Evolutionary conservation across 2,888 invertebrate genomes (phyloP).

Genomic region (Drosophila atroscutellata): DNA sequence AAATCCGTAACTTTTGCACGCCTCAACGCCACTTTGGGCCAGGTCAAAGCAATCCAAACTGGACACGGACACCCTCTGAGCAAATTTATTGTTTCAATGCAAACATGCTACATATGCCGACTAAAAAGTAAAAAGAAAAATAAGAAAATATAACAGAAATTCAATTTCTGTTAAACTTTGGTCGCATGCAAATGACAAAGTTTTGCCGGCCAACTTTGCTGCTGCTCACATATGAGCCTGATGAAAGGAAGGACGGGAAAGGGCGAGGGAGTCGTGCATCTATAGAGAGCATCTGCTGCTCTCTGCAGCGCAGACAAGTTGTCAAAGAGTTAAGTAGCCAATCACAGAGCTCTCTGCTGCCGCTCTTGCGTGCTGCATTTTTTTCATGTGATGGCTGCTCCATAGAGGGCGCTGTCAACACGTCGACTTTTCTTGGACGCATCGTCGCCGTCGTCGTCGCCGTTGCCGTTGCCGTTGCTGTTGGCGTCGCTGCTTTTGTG

Average conservation of each 20-base stretch:
- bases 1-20: conserved; percentile 51
- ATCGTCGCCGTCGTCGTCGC: conserved; percentile 11
- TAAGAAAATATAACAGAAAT: conserved; percentile 66
- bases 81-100: conserved; percentile 77
- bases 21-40: conserved; percentile 58
- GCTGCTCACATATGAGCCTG: conserved; percentile 43
- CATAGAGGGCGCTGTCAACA: conserved; percentile 78
- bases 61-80: conserved; percentile 53
- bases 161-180: conserved; percentile 79
- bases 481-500: conserved; percentile 56
- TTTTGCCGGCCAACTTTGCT: conserved; percentile 61
- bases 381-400: conserved; percentile 30
- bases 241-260: background rate
- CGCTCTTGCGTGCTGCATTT: conserved; percentile 3
- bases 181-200: conserved; percentile 79
- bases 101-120: conserved; percentile 62
- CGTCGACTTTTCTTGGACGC: conserved; percentile 73
- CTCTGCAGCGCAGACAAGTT: conserved; percentile 58
- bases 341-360: conserved; percentile 55
- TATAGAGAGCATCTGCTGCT: conserved; percentile 36
- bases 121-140: conserved; percentile 14
- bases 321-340: conserved; percentile 81
- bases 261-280: conserved; percentile 11
- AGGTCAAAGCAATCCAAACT: conserved; percentile 64
- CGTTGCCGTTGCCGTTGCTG: conserved; percentile 25